These are phyloP conservation scores for Drosophila birchii DNA, from an alignment of 2,888 invertebrate species.

Conservation along the genomic window DNA sequence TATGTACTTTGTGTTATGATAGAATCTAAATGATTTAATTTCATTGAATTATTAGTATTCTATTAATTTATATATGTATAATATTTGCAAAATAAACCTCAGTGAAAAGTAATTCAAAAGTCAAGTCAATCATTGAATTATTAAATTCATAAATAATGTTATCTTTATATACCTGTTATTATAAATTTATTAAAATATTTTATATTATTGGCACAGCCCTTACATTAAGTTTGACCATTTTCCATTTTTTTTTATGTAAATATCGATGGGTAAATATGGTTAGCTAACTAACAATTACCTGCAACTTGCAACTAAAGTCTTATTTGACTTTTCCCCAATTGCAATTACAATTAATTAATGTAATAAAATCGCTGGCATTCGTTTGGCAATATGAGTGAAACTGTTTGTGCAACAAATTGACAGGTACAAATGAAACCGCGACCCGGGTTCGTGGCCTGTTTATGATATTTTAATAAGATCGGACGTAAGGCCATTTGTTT, in stretches of 20 bases:
- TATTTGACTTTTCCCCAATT: conserved; percentile 12
- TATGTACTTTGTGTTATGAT: too few species aligned
- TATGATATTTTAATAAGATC: conserved; percentile 83
- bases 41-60: too few species aligned
- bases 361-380: conserved; percentile 28
- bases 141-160: too few species aligned
- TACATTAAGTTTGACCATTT: too few species aligned
- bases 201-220: too few species aligned
- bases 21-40: too few species aligned
- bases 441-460: conserved; percentile 70
- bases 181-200: background rate
- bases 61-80: too few species aligned
- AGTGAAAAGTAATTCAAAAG: too few species aligned
- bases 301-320: background rate
- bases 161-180: background rate
- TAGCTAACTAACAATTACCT: background rate
- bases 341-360: conserved; percentile 29
- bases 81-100: too few species aligned
- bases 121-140: too few species aligned
- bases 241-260: too few species aligned
- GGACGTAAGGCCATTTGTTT: conserved; percentile 72
- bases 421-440: conserved; percentile 79
- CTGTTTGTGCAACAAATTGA: conserved; percentile 75
- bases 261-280: background rate
- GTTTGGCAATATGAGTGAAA: conserved; percentile 51